Percentiles rank a stretch among this genome's conserved stretches.
Conservation (phyloP, 2,888 invertebrate species). For the Rhagonycha lutea region DNA sequence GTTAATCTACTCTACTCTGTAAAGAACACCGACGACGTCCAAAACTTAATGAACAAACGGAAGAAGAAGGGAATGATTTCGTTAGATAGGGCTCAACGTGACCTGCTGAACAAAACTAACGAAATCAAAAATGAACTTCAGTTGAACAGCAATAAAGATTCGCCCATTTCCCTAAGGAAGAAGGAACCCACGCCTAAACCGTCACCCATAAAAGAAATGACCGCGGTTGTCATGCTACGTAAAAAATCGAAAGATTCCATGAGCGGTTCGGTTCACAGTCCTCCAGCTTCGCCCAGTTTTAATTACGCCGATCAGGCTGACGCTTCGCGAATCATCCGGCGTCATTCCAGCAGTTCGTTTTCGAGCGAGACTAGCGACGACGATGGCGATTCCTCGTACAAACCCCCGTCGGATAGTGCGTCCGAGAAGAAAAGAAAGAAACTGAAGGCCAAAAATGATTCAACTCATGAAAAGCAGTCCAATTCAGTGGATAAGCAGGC, state of each 20-base stretch:
- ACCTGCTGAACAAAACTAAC: conserved; percentile 49
- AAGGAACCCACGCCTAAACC: conserved; percentile 43
- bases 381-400: neutral
- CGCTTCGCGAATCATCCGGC: conserved; percentile 78
- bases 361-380: conserved; percentile 55
- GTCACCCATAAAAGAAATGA: conserved; percentile 18
- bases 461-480: neutral
- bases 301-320: conserved; percentile 66
- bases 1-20: conserved; percentile 84
- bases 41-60: conserved; percentile 33
- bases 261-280: conserved; percentile 49
- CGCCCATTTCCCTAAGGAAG: conserved; percentile 56
- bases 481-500: conserved; percentile 10
- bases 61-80: conserved; percentile 43
- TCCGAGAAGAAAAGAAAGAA: conserved; percentile 5
- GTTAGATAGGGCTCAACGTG: conserved; percentile 47
- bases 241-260: conserved; percentile 53
- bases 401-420: neutral
- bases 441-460: neutral
- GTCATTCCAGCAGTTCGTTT: conserved; percentile 83
- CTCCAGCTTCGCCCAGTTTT: conserved; percentile 64
- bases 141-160: conserved; percentile 47
- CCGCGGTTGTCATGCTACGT: conserved; percentile 37
- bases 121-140: conserved; percentile 50
- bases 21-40: conserved; percentile 58